Percentiles rank a stretch among this genome's conserved stretches.
phyloP scores from a whole-genome alignment of 2,888 invertebrate genomes.

The Plagodis pulveraria region DNA sequence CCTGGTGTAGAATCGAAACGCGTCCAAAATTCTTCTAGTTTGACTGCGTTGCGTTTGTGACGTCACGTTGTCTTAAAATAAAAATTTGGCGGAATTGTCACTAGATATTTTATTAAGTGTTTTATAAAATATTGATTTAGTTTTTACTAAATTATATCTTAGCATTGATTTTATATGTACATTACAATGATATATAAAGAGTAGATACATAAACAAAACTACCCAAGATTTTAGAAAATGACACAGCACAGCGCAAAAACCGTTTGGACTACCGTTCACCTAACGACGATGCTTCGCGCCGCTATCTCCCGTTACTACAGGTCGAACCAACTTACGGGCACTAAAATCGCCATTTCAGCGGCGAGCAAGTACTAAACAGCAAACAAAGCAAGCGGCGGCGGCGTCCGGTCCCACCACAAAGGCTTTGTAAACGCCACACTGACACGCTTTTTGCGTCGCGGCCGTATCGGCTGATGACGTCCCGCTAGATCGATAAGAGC shows the following conservation, averaged over 20 bases:
- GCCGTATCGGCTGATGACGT: constrained; percentile 83
- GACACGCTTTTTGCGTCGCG: constrained; percentile 83
- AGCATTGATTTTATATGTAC: too few species aligned
- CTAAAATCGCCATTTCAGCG: constrained; percentile 77
- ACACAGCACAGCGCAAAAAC: neutral
- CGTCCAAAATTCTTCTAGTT: too few species aligned
- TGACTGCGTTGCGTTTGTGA: too few species aligned
- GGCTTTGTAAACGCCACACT: constrained; percentile 72
- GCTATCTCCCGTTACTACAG: constrained; percentile 44
- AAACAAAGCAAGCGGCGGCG: constrained; percentile 76
- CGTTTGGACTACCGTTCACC: constrained; percentile 13
- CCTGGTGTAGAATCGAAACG: too few species aligned
- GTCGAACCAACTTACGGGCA: constrained; percentile 58
- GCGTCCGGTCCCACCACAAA: constrained; percentile 80
- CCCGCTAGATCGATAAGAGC: constrained; percentile 83
- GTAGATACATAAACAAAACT: neutral
- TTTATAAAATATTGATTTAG: too few species aligned
- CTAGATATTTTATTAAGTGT: too few species aligned
- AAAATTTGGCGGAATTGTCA: too few species aligned
- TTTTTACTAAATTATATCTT: too few species aligned
- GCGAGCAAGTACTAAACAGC: constrained; percentile 74
- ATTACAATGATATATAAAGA: neutral
- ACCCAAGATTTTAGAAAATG: neutral
- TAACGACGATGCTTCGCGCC: constrained; percentile 21
- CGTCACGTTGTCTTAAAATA: too few species aligned